These are phyloP conservation scores for Corythoichthys haematopterus DNA, from an alignment of 2,113 vertebrate genomes.

Conservation along the genomic window DNA sequence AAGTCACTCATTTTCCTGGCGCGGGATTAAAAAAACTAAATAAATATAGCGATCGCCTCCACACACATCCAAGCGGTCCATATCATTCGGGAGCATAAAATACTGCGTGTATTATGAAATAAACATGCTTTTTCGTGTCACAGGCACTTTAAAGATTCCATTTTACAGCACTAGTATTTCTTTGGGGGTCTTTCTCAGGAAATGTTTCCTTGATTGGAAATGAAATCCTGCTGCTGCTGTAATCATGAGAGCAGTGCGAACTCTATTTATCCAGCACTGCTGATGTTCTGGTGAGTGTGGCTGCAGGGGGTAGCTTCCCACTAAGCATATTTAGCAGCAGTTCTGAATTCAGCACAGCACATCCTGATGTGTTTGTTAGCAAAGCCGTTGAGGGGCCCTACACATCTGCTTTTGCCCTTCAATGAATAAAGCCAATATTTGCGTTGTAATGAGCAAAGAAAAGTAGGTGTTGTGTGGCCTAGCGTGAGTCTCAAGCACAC, in stretches of 20 bases:
- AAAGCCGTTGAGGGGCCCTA: constrained; percentile 60
- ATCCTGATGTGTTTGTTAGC: constrained; percentile 58
- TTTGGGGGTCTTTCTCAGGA: constrained; percentile 22
- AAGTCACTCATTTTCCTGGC: too few species aligned
- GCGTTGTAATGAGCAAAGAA: constrained; percentile 43
- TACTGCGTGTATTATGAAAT: too few species aligned
- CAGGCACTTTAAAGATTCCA: not conserved
- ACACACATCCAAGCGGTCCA: too few species aligned
- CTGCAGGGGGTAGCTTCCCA: constrained; percentile 56
- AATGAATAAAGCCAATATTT: constrained; percentile 63
- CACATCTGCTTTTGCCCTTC: constrained; percentile 46
- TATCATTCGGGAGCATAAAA: too few species aligned
- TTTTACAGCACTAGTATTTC: not conserved
- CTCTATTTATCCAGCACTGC: constrained; percentile 43
- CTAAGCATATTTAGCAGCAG: constrained; percentile 45
- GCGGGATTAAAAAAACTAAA: too few species aligned
- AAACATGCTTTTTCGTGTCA: too few species aligned
- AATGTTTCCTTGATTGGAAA: constrained; percentile 38
- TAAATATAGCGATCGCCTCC: too few species aligned
- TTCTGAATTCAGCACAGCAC: constrained; percentile 50
- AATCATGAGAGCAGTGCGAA: constrained; percentile 20
- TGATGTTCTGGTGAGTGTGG: constrained; percentile 56
- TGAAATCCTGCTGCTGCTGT: constrained; percentile 29
- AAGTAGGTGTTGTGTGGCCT: constrained; percentile 57
- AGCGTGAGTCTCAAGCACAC: constrained; percentile 42